Base-by-base conservation (phyloP, 2,113 vertebrate genomes). In the Melanerpes aurifrons region DNA sequence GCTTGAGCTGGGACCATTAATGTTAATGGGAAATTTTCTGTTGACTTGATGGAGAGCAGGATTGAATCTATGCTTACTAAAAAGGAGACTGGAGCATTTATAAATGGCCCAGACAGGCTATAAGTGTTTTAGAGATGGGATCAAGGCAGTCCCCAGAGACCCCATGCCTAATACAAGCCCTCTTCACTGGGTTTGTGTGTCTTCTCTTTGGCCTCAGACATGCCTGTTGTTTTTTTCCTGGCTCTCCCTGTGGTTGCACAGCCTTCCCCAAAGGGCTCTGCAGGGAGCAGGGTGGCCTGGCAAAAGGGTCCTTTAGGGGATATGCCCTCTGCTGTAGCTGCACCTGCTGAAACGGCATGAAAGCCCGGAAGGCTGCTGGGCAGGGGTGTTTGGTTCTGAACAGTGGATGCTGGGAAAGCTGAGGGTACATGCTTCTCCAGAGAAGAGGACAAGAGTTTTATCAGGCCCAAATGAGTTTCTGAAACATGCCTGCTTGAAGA, bases 81-180 rank as follows among this genome's bases (percentile, higher is more conserved):
- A 96, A 94, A 88, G 86, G 79, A 94, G 87, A 66, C 54, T 86
- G 70, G 18, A 92, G 79, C 45, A 1, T 93, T 94, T 95, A 87
- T 95, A 95, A 94, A 90, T 75, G 82, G 79, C 72, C 89, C 85
- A 95, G 94, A 94, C 93, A 92, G 63, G 56, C 95, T 95, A 68
- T 81, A 95, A 94, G 91, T 91, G 80, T 79, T 94, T 82, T 47
- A 81, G 87, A 74, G 84, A 28, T 53, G 50, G 94, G 70, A 92
- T 93, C 82, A 29, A 80, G 87, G 37, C 72, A n/a, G 62, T 83
- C 77, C 58, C 84, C 26, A 62, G 85, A 68, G 82, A 81, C 26
- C 58, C 43, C 16, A 9, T 77, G 72, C 62, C 57, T 80, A 57
- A 45, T 53, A 43, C 61, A 47, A 82, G 68, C 31, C 47, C 31